Evolutionary conservation across 2,797 vertebrate genomes (phyloP).

Genomic region (Uromys caudimaculatus): DNA sequence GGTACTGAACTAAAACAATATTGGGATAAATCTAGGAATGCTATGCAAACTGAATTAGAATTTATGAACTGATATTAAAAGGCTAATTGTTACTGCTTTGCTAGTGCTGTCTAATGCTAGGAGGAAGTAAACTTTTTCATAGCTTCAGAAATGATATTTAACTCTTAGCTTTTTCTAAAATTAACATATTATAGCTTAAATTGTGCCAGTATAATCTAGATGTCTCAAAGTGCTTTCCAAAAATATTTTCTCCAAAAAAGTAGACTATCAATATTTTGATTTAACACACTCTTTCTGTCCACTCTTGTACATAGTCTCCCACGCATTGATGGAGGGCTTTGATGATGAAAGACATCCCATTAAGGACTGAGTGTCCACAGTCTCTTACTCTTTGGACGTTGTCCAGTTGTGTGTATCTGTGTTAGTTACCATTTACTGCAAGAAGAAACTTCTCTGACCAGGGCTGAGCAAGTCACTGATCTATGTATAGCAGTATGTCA

Average conservation of each 20-base stretch:
- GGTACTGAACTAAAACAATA: neutral
- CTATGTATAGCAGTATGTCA: neutral
- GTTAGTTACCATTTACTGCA: neutral
- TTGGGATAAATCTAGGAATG: neutral
- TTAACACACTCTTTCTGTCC: neutral
- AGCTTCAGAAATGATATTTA: slow-evolving; percentile 52
- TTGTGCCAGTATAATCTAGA: neutral
- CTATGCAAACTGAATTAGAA: neutral
- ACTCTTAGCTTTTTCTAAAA: slow-evolving; percentile 44
- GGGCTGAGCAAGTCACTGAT: neutral
- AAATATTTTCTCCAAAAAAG: slow-evolving; percentile 9
- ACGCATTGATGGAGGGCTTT: neutral
- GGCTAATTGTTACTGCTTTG: neutral
- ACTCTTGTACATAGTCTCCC: neutral
- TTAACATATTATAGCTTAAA: neutral
- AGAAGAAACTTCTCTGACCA: neutral
- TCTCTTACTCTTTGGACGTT: neutral
- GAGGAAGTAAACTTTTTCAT: slow-evolving; percentile 29
- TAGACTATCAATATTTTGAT: slow-evolving; percentile 8
- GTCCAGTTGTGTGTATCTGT: neutral
- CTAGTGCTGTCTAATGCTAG: slow-evolving; percentile 18
- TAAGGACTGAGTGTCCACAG: neutral
- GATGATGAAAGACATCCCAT: neutral
- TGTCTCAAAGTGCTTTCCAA: slow-evolving; percentile 33
- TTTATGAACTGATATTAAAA: slow-evolving; percentile 1